Evolutionary conservation across 2,888 invertebrate species (phyloP).

Genomic region (Eupithecia dodoneata): DNA sequence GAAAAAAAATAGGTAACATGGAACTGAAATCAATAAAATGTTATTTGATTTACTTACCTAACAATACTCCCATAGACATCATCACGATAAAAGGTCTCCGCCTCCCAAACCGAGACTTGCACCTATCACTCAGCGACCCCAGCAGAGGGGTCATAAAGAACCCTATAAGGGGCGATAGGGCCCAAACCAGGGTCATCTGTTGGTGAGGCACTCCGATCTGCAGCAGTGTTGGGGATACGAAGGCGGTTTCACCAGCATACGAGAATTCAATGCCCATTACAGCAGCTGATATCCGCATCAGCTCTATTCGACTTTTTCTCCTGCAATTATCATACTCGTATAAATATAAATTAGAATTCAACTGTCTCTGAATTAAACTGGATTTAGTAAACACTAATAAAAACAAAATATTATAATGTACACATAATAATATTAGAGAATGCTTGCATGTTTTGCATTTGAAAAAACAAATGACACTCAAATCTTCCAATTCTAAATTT

Average conservation of each 20-base stretch:
- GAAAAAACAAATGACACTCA: not conserved
- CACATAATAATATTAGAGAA: not conserved
- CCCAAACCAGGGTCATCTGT: slow-evolving; percentile 98
- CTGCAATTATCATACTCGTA: slow-evolving; percentile 70
- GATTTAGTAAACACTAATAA: not conserved
- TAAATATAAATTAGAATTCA: no score
- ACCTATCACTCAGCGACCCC: slow-evolving; percentile 96
- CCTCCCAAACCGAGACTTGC: slow-evolving; percentile 91
- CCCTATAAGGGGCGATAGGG: slow-evolving; percentile 95
- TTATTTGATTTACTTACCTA: slow-evolving; percentile 85
- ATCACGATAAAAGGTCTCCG: slow-evolving; percentile 96
- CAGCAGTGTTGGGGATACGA: slow-evolving; percentile 96
- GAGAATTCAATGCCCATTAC: slow-evolving; percentile 99
- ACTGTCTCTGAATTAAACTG: no score
- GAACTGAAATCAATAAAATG: slow-evolving; percentile 13
- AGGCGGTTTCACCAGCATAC: slow-evolving; percentile 98
- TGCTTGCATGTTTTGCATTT: not conserved
- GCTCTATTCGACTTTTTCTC: slow-evolving; percentile 90
- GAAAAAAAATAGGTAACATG: not conserved
- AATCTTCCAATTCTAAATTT: not conserved
- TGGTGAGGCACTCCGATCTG: slow-evolving; percentile 96
- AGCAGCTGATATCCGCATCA: slow-evolving; percentile 95
- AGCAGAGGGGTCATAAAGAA: slow-evolving; percentile 97
- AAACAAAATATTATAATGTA: not conserved
- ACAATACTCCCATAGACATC: slow-evolving; percentile 93